phyloP scores from a whole-genome alignment of 1,140 invertebrate species.

The Dysdera silvatica region DNA sequence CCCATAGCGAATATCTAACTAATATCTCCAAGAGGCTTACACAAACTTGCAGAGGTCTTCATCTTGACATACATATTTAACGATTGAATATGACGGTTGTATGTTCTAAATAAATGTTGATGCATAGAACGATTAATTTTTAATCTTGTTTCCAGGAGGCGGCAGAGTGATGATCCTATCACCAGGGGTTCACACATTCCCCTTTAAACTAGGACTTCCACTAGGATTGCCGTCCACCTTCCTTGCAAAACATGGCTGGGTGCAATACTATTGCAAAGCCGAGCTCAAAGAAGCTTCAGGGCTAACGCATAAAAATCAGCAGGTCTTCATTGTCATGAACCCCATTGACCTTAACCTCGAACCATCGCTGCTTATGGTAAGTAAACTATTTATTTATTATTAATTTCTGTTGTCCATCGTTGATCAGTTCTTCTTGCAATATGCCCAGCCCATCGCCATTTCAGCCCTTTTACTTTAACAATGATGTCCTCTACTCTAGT shows the following conservation, averaged over 20 bases:
- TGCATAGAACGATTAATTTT: no score
- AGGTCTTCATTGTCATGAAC: constrained; percentile 94
- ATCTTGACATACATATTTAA: no score
- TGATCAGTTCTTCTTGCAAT: no score
- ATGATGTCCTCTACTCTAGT: no score
- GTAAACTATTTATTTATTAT: constrained; percentile 38
- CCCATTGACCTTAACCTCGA: constrained; percentile 89
- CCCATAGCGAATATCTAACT: no score
- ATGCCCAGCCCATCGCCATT: no score
- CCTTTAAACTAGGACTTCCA: constrained; percentile 83
- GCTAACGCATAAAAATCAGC: constrained; percentile 87
- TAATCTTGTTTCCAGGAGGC: neutral
- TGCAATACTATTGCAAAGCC: constrained; percentile 89
- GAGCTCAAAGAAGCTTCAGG: constrained; percentile 79
- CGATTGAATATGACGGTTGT: no score
- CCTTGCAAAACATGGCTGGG: constrained; percentile 87
- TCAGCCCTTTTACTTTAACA: no score
- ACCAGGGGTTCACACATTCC: constrained; percentile 89
- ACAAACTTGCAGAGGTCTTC: no score
- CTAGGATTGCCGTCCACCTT: constrained; percentile 86
- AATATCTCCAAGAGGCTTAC: no score
- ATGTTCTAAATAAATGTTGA: no score
- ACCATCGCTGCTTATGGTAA: constrained; percentile 75
- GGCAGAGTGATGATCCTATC: constrained; percentile 55
- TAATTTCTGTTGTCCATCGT: no score